Evolutionary conservation across 2,888 invertebrate genomes (phyloP).

Genomic region (Drosophila mayaguana): DNA sequence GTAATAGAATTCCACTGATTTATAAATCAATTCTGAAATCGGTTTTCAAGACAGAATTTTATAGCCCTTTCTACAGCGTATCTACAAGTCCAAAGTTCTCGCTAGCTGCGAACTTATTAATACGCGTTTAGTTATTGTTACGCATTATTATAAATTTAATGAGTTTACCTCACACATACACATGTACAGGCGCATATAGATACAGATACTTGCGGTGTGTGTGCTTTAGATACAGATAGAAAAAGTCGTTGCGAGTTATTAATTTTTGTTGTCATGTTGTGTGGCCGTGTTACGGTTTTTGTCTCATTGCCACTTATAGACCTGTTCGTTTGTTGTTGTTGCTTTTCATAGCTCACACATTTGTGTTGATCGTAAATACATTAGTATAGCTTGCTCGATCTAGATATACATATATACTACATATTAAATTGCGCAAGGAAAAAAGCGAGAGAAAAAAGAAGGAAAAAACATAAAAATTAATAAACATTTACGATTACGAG

Average conservation of each 20-base stretch:
- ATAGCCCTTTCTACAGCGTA: constrained; percentile 9
- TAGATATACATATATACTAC: constrained; percentile 22
- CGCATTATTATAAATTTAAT: constrained; percentile 78
- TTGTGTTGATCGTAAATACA: constrained; percentile 76
- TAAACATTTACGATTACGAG: constrained; percentile 73
- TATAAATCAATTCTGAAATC: not conserved
- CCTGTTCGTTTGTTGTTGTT: constrained; percentile 35
- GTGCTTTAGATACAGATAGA: constrained; percentile 43
- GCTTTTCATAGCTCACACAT: constrained; percentile 69
- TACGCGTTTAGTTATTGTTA: constrained; percentile 71
- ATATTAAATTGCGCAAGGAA: constrained; percentile 51
- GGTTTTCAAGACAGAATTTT: not conserved
- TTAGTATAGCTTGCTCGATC: constrained; percentile 54
- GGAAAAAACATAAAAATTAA: constrained; percentile 52
- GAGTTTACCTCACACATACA: constrained; percentile 60
- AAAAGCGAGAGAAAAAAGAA: not conserved
- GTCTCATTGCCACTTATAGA: constrained; percentile 73
- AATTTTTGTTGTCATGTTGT: constrained; percentile 77
- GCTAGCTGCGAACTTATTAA: constrained; percentile 33
- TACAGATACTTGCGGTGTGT: not conserved
- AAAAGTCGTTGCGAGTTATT: constrained; percentile 66
- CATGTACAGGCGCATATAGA: constrained; percentile 17
- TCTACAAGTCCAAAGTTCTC: not conserved
- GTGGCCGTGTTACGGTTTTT: constrained; percentile 76
- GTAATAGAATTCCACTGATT: not conserved